Evolutionary conservation across 2,113 vertebrate genomes (phyloP).

Genomic region (Leucosticte australis): DNA sequence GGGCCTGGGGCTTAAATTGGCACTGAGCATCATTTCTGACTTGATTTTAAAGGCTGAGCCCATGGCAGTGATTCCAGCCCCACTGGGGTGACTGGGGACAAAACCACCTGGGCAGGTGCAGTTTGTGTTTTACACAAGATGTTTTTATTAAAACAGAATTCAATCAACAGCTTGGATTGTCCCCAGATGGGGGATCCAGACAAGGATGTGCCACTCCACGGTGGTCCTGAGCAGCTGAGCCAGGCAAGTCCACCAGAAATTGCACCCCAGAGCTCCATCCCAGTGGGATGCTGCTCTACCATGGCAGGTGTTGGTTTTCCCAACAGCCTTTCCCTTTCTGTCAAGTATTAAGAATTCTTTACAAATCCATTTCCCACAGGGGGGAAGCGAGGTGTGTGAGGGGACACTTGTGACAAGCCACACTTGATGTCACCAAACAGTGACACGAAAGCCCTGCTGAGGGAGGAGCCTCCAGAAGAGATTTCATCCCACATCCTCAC

Average conservation of each 20-base stretch:
- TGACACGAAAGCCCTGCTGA: not conserved
- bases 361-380: not conserved
- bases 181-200: not conserved
- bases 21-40: not conserved
- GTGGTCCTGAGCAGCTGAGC: not conserved
- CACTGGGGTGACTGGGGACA: not conserved
- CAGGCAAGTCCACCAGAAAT: not conserved
- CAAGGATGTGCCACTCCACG: rapidly evolving
- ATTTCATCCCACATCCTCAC: not conserved
- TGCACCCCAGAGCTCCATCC: not conserved
- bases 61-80: not conserved
- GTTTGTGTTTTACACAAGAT: not conserved
- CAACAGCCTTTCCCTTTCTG: not conserved
- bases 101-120: not conserved
- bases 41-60: not conserved
- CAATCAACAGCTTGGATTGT: not conserved
- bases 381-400: not conserved
- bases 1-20: not conserved
- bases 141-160: not conserved
- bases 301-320: not conserved
- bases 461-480: not conserved
- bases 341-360: not conserved
- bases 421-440: not conserved
- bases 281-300: not conserved
- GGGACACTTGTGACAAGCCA: not conserved